phyloP scores from a whole-genome alignment of 2,113 vertebrate genomes.

The Ciconia boyciana region DNA sequence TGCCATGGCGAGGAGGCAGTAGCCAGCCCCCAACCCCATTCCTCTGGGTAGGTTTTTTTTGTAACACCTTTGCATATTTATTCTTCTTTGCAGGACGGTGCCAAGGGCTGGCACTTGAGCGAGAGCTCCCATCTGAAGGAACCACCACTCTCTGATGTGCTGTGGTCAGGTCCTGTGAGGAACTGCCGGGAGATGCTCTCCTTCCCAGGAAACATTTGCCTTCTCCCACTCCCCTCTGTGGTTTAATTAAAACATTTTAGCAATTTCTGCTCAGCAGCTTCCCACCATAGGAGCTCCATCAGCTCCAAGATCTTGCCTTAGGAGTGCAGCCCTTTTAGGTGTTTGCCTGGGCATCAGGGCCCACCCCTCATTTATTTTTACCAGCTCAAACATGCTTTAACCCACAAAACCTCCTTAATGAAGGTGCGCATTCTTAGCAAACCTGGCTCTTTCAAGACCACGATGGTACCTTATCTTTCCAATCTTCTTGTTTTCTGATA shows the following conservation, averaged over 20 bases:
- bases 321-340: background rate
- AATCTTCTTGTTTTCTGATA: background rate
- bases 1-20: fast-evolving
- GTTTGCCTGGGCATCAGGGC: background rate
- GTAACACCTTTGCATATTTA: background rate
- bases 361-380: background rate
- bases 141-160: background rate
- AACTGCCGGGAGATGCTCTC: background rate
- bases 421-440: background rate
- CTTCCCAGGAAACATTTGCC: background rate
- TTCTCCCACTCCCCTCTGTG: background rate
- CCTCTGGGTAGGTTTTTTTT: background rate
- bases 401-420: background rate
- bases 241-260: constrained; percentile 20
- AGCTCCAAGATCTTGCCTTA: background rate
- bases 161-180: fast-evolving
- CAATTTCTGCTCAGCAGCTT: background rate
- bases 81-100: background rate
- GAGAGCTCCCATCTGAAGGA: background rate
- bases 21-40: background rate
- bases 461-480: background rate
- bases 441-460: background rate
- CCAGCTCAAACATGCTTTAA: constrained; percentile 31
- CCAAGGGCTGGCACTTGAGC: background rate
- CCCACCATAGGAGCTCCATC: background rate